phyloP scores from a whole-genome alignment of 2,888 invertebrate species.

The Perdita meconis region DNA sequence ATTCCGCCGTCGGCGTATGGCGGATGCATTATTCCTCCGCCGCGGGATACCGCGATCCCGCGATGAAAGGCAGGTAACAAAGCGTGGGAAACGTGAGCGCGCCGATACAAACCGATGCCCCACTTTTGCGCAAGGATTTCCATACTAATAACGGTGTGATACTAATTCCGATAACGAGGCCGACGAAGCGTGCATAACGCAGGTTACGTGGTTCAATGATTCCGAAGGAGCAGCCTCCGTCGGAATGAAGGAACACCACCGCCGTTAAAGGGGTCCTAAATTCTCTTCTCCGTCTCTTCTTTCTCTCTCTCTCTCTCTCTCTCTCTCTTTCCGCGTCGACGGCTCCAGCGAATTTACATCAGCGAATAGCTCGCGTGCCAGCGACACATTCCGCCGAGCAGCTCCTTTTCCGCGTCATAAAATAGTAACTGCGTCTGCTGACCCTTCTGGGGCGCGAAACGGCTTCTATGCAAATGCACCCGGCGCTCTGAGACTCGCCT shows the following conservation, averaged over 20 bases:
- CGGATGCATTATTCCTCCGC: slow-evolving; percentile 36
- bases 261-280: slow-evolving; percentile 5
- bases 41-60: slow-evolving; percentile 22
- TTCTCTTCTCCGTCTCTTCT: slow-evolving; percentile 13
- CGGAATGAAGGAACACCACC: not conserved
- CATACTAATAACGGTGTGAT: slow-evolving; percentile 32
- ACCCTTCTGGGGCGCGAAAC: not conserved
- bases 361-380: too few species aligned
- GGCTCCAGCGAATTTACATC: too few species aligned
- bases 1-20: slow-evolving; percentile 15
- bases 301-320: too few species aligned
- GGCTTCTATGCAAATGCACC: not conserved
- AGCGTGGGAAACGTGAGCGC: slow-evolving; percentile 37
- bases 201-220: slow-evolving; percentile 37
- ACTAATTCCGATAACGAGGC: slow-evolving; percentile 43
- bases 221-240: slow-evolving; percentile 15
- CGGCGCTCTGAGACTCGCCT: not conserved
- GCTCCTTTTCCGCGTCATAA: slow-evolving; percentile 20
- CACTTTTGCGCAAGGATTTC: slow-evolving; percentile 48
- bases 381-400: not conserved
- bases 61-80: slow-evolving; percentile 56
- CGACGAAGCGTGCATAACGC: slow-evolving; percentile 42
- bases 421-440: slow-evolving; percentile 7
- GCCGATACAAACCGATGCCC: slow-evolving; percentile 42
- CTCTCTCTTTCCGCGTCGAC: too few species aligned